Percentiles rank a stretch among this genome's conserved stretches.
Evolutionary conservation across 2,113 vertebrate species (phyloP).

Genomic region (Callipepla squamata): DNA sequence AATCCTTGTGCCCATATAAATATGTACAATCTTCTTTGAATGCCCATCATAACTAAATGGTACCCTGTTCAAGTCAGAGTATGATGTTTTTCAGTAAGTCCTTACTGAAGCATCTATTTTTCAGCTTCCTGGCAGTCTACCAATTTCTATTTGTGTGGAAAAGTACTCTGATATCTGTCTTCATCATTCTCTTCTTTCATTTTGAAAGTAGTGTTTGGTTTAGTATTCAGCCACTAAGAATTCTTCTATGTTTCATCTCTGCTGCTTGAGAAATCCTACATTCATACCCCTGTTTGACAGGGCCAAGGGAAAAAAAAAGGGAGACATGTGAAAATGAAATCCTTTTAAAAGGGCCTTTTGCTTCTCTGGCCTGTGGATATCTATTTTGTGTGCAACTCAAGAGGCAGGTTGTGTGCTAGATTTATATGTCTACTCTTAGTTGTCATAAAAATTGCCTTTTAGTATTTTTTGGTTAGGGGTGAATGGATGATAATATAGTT

Average conservation of each 20-base stretch:
- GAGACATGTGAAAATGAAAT: background rate
- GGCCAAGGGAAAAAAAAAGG: background rate
- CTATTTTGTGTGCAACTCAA: background rate
- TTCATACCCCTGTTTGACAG: background rate
- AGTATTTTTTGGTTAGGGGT: background rate
- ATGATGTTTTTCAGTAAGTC: background rate
- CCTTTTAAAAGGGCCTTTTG: background rate
- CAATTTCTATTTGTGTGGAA: background rate
- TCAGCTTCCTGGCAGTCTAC: background rate
- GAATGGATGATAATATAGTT: background rate
- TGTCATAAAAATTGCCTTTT: background rate
- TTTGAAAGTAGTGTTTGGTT: background rate
- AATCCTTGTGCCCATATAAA: background rate
- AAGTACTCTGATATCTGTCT: background rate
- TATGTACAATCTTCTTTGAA: background rate
- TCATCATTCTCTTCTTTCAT: background rate
- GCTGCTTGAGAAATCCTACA: background rate
- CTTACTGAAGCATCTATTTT: background rate
- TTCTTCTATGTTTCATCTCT: background rate
- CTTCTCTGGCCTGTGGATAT: background rate
- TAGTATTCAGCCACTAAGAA: background rate
- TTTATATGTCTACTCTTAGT: background rate
- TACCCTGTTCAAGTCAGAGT: background rate
- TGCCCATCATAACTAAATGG: background rate
- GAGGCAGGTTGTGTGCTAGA: background rate